Percentiles rank a stretch among this genome's conserved stretches.
phyloP scores from a whole-genome alignment of 2,888 invertebrate genomes.

The Glyphotaelius pellucidus region DNA sequence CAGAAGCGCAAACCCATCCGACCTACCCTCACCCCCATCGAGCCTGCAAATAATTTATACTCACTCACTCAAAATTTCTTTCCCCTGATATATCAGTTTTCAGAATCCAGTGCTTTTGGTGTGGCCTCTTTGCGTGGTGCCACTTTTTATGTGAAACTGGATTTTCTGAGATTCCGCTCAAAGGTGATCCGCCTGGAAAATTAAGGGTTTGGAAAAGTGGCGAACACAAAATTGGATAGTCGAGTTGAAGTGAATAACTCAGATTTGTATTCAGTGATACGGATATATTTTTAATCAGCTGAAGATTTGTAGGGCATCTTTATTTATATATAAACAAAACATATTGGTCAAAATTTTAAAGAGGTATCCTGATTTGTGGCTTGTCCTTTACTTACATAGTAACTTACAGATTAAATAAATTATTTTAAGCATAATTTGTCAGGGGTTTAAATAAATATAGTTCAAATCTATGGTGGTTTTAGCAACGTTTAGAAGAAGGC shows the following conservation, averaged over 20 bases:
- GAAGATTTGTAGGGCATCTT: background rate
- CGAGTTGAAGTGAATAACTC: slow-evolving; percentile 39
- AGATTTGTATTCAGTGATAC: background rate
- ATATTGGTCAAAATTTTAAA: background rate
- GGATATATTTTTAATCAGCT: background rate
- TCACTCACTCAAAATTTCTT: background rate
- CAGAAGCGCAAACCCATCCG: background rate
- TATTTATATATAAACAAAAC: no score
- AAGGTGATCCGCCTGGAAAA: slow-evolving; percentile 46
- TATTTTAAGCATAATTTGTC: background rate
- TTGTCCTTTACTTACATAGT: background rate
- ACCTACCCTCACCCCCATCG: background rate
- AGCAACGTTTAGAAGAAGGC: no score
- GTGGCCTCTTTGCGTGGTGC: background rate
- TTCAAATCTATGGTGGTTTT: no score
- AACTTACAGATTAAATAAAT: background rate
- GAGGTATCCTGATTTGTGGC: no score
- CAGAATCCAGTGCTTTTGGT: background rate
- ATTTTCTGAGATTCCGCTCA: background rate
- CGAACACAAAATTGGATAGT: slow-evolving; percentile 43
- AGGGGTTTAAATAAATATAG: no score
- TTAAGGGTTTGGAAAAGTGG: slow-evolving; percentile 54
- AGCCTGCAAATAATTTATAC: background rate
- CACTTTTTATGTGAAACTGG: background rate
- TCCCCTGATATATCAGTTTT: background rate